phyloP scores from a whole-genome alignment of 2,113 vertebrate genomes.

The Tamias sibiricus region DNA sequence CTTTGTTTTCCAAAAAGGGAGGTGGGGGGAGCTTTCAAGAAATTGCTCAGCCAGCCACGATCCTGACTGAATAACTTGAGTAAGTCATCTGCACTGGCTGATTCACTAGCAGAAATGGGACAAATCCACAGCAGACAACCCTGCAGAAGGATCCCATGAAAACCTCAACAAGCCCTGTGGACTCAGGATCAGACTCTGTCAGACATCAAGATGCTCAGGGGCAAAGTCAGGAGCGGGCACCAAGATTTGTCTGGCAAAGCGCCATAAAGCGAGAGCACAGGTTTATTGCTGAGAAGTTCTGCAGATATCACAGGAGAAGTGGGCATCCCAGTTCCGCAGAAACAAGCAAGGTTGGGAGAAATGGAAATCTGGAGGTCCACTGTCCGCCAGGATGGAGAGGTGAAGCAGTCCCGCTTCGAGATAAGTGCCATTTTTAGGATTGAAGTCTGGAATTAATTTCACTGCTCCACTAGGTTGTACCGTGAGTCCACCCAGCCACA shows the following conservation, averaged over 20 bases:
- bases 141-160: background rate
- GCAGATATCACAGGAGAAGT: background rate
- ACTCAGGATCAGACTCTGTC: background rate
- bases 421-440: background rate
- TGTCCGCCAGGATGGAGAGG: background rate
- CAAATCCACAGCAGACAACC: background rate
- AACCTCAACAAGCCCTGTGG: background rate
- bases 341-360: background rate
- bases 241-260: background rate
- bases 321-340: background rate
- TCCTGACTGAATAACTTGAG: slow-evolving; percentile 24
- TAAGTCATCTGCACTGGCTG: slow-evolving; percentile 26
- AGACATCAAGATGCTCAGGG: background rate
- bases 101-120: slow-evolving; percentile 25
- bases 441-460: background rate
- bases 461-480: background rate
- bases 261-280: background rate
- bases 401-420: background rate
- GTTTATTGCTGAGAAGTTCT: background rate
- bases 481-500: background rate
- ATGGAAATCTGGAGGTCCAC: background rate
- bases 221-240: background rate
- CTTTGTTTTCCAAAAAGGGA: background rate
- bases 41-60: background rate
- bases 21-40: background rate